Evolutionary conservation across 2,888 invertebrate genomes (phyloP).

Genomic region (Dolichopus griseipennis): DNA sequence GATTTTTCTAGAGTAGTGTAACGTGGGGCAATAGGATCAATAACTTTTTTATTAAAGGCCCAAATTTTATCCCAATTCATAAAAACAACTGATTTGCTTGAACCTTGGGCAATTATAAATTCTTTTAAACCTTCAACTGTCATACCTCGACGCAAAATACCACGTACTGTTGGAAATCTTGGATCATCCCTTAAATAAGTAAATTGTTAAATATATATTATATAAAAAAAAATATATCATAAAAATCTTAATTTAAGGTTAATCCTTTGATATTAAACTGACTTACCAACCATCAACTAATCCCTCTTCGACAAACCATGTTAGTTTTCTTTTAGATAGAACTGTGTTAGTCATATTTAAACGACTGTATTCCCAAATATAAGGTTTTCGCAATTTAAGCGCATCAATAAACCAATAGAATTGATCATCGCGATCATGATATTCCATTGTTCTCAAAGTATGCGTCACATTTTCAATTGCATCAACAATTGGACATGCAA

Average conservation of each 20-base stretch:
- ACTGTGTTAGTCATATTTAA: constrained; percentile 98
- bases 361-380: constrained; percentile 94
- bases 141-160: constrained; percentile 91
- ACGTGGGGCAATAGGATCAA: constrained; percentile 91
- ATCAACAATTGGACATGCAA: constrained; percentile 99
- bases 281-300: constrained; percentile 85
- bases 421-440: constrained; percentile 95
- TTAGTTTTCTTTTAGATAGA: constrained; percentile 90
- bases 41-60: constrained; percentile 96
- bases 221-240: background rate
- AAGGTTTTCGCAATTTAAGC: constrained; percentile 74
- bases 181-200: constrained; percentile 83
- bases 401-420: constrained; percentile 96
- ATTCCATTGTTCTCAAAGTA: constrained; percentile 94
- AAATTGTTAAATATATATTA: constrained; percentile 8
- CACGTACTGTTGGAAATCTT: constrained; percentile 95
- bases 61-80: constrained; percentile 99
- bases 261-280: too few species aligned
- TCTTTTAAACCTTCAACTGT: constrained; percentile 93
- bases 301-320: constrained; percentile 94
- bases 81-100: constrained; percentile 91
- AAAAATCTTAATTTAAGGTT: too few species aligned
- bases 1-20: constrained; percentile 73
- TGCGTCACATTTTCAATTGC: constrained; percentile 96
- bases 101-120: constrained; percentile 97